Evolutionary conservation across 2,113 vertebrate genomes (phyloP).

Genomic region (Takifugu bimaculatus): DNA sequence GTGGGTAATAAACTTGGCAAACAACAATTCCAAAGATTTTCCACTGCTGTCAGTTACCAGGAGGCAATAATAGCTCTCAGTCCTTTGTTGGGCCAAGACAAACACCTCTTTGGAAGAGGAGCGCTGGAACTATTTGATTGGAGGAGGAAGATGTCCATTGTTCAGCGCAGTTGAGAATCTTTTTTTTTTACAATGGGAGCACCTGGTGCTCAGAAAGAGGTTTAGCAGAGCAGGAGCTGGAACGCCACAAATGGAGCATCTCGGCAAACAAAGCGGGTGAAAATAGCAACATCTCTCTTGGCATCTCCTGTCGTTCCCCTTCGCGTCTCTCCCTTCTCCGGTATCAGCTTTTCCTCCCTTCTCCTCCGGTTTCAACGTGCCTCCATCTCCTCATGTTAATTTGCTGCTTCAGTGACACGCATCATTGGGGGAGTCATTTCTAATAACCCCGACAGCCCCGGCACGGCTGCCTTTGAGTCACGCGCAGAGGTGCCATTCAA

Average conservation of each 20-base stretch:
- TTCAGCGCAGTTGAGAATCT: conserved; percentile 49
- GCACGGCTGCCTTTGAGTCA: conserved; percentile 63
- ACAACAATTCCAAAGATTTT: conserved; percentile 9
- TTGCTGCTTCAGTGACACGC: conserved; percentile 82
- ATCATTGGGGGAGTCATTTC: conserved; percentile 75
- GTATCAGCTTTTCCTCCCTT: conserved; percentile 17
- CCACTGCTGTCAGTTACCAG: conserved; percentile 29
- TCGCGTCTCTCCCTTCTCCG: conserved; percentile 16
- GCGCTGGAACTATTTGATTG: conserved; percentile 43
- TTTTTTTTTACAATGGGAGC: conserved; percentile 57
- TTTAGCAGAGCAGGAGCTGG: conserved; percentile 47
- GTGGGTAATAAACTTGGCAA: conserved; percentile 25
- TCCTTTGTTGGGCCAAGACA: conserved; percentile 26
- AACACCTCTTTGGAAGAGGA: conserved; percentile 45
- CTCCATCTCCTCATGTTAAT: conserved; percentile 76
- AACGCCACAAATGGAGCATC: conserved; percentile 41
- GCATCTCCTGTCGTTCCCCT: conserved; percentile 36
- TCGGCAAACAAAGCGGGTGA: conserved; percentile 50
- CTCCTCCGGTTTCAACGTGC: conserved; percentile 54
- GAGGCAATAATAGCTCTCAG: conserved; percentile 47
- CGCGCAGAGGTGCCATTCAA: conserved; percentile 63
- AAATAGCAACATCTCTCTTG: conserved; percentile 55
- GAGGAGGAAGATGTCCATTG: conserved; percentile 49
- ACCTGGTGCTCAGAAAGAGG: conserved; percentile 50
- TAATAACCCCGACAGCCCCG: conserved; percentile 67